These are phyloP conservation scores for Dasypogon diadema DNA, from an alignment of 2,888 invertebrate genomes.

Conservation along the genomic window DNA sequence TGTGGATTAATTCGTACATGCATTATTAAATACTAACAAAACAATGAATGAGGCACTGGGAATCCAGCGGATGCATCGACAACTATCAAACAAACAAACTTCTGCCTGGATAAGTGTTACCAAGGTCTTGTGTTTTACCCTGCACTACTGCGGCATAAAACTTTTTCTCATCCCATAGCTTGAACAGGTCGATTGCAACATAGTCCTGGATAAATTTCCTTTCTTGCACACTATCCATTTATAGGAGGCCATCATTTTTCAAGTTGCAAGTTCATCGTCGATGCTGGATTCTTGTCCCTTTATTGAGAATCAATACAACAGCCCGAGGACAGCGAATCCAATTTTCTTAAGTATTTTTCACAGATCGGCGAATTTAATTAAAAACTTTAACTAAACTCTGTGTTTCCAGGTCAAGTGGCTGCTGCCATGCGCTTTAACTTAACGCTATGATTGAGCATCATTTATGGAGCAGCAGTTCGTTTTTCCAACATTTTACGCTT, in stretches of 20 bases:
- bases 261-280: constrained; percentile 25
- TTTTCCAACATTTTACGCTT: constrained; percentile 16
- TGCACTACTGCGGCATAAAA: too few species aligned
- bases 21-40: too few species aligned
- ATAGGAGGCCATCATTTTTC: constrained; percentile 11
- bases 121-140: too few species aligned
- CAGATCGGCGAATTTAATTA: constrained; percentile 57
- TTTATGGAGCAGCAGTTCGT: constrained; percentile 50
- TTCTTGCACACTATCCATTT: too few species aligned
- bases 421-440: constrained; percentile 50
- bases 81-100: too few species aligned
- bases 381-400: constrained; percentile 56
- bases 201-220: too few species aligned
- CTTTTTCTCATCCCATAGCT: too few species aligned
- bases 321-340: constrained; percentile 44
- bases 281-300: not conserved
- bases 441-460: constrained; percentile 27
- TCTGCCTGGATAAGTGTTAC: too few species aligned
- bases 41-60: too few species aligned
- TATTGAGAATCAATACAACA: constrained; percentile 5
- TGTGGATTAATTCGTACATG: too few species aligned
- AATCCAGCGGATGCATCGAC: too few species aligned
- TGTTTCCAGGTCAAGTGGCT: constrained; percentile 56
- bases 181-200: too few species aligned
- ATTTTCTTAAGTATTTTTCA: constrained; percentile 57